Percentiles rank a stretch among this genome's conserved stretches.
Evolutionary conservation across 2,888 invertebrate species (phyloP).

Genomic region (Sabatieria punctata): DNA sequence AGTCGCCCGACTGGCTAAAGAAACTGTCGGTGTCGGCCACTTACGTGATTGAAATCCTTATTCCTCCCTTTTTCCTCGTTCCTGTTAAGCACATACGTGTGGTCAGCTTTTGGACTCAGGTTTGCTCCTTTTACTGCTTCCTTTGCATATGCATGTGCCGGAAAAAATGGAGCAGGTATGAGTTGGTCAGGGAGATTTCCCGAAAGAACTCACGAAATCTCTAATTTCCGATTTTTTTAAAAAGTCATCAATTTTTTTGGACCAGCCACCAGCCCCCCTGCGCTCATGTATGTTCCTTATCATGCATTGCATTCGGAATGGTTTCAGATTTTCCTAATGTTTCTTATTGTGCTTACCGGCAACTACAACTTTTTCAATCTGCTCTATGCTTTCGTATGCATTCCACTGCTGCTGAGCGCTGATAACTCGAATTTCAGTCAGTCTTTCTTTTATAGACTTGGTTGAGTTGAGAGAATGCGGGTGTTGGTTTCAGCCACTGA

Average conservation of each 20-base stretch:
- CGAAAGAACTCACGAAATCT: too few species aligned
- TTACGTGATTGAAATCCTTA: slow-evolving; percentile 47
- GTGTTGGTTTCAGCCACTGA: background rate
- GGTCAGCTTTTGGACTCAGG: slow-evolving; percentile 49
- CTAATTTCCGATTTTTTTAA: too few species aligned
- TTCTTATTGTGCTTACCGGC: slow-evolving; percentile 51
- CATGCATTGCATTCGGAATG: slow-evolving; percentile 2
- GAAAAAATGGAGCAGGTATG: too few species aligned
- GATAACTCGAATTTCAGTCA: slow-evolving; percentile 31
- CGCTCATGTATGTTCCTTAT: background rate
- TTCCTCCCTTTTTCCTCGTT: slow-evolving; percentile 55
- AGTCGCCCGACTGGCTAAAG: slow-evolving; percentile 47
- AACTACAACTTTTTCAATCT: slow-evolving; percentile 60
- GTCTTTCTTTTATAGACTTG: background rate
- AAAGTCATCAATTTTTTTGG: too few species aligned
- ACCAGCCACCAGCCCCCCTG: too few species aligned
- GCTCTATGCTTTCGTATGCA: slow-evolving; percentile 47
- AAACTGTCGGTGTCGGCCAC: slow-evolving; percentile 45
- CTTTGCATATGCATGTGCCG: too few species aligned
- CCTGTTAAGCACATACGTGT: slow-evolving; percentile 47
- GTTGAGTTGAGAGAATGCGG: background rate
- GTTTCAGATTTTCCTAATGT: slow-evolving; percentile 48
- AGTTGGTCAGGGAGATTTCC: too few species aligned
- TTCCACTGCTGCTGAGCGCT: slow-evolving; percentile 52
- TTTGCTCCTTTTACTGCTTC: slow-evolving; percentile 26